Base-by-base conservation (phyloP, 2,888 invertebrate genomes). In the Sinhomidia bicolor region DNA sequence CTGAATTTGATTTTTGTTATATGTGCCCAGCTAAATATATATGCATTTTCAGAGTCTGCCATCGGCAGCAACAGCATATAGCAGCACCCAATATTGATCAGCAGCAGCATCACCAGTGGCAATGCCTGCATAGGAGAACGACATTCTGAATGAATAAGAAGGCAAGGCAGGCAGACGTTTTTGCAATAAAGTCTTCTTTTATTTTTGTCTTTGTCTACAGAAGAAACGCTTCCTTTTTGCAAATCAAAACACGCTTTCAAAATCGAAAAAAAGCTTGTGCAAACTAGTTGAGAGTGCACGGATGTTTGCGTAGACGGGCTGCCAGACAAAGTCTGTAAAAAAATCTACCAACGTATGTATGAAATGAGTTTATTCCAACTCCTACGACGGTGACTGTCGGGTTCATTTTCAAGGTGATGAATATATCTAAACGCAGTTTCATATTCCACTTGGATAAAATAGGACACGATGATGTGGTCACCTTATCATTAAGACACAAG, bases 301-400 rank as follows among this genome's bases (percentile, higher is more conserved):
- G 32, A 68, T 20, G 71, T 23, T 41, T 41, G 71, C 71, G 20
- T 44, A 44, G 32, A 47, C 3, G 36, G 4, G 7, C 26, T 23
- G 12, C 20, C 17, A 20, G 44, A 74, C 47, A 44, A 47, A 7
- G 68, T 23, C 3, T 68, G 41, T 29, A 65, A 65, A 68, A 68
- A 36, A 83, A 54, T 71, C 36, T 36, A n/a, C n/a, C n/a, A n/a
- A n/a, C n/a, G n/a, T n/a, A n/a, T n/a, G n/a, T n/a, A 65, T 36
- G 23, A 71, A 71, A 41, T 44, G 74, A 83, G 51, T 74, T 26
- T 12, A 17, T 60, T 44, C 57, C n/a, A 44, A 74, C 23, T 74
- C 41, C 17, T 36, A 68, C 12, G 32, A 5, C n/a, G 32, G 14
- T 36, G 32, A 2, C 7, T 32, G 32, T 32, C 7, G 26, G 10